Percentiles rank a stretch among this genome's conserved stretches.
Conservation (phyloP, 2,888 invertebrate genomes). For the Lomographa bimaculata region DNA sequence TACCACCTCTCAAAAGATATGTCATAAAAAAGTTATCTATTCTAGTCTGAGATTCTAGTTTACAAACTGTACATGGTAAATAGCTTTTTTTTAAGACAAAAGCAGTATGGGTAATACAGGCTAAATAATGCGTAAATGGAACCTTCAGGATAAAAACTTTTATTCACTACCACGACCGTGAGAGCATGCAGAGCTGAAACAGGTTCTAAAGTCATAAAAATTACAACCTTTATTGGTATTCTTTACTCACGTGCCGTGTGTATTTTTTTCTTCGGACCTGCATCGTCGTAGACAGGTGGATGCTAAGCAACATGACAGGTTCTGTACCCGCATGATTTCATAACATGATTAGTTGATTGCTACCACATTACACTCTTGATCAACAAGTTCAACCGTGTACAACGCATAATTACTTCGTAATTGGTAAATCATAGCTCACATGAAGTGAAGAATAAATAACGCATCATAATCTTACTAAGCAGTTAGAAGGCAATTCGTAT, state of each 20-base stretch:
- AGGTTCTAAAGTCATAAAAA: slow-evolving; percentile 14
- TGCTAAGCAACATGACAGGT: slow-evolving; percentile 35
- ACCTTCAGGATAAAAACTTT: too few relatives aligned
- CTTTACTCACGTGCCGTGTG: slow-evolving; percentile 9
- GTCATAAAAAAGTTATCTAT: too few relatives aligned
- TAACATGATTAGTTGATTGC: slow-evolving; percentile 31
- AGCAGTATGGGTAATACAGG: too few relatives aligned
- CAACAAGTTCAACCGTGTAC: slow-evolving; percentile 2
- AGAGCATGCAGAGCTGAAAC: slow-evolving; percentile 9
- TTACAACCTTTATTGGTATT: slow-evolving; percentile 43
- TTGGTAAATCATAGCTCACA: slow-evolving; percentile 17
- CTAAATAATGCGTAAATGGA: too few relatives aligned
- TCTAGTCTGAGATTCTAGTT: too few relatives aligned
- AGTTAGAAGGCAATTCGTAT: slow-evolving; percentile 7
- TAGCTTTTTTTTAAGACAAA: too few relatives aligned
- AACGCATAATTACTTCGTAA: too few relatives aligned
- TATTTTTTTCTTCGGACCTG: slow-evolving; percentile 13
- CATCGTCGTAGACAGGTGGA: slow-evolving; percentile 38
- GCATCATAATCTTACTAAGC: too few relatives aligned
- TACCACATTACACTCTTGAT: slow-evolving; percentile 24
- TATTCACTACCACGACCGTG: too few relatives aligned
- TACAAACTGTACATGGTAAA: too few relatives aligned
- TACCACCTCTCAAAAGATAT: too few relatives aligned
- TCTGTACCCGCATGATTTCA: slow-evolving; percentile 47
- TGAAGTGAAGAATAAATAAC: slow-evolving; percentile 6